phyloP scores from a whole-genome alignment of 2,888 invertebrate species.

The Drosophila birchii region DNA sequence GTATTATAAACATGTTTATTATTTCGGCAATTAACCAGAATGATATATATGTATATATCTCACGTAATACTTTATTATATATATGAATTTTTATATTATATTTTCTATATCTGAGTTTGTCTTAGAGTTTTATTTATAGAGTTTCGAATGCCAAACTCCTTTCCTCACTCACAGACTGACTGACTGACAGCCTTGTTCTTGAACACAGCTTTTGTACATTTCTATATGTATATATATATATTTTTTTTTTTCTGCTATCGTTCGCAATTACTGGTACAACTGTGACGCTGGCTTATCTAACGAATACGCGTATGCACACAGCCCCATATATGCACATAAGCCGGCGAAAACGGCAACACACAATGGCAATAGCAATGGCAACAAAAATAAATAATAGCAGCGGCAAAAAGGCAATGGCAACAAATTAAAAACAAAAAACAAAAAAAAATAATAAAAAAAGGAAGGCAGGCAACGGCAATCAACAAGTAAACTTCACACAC shows the following conservation, averaged over 20 bases:
- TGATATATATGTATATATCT: neutral
- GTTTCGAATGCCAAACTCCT: constrained; percentile 14
- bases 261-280: constrained; percentile 5
- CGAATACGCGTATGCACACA: constrained; percentile 35
- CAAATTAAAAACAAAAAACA: constrained; percentile 14
- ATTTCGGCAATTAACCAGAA: neutral
- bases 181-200: constrained; percentile 9
- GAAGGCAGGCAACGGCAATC: constrained; percentile 33
- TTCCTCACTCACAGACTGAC: neutral
- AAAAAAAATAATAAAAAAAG: neutral
- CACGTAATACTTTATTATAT: neutral
- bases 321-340: constrained; percentile 31
- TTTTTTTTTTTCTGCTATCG: constrained; percentile 3
- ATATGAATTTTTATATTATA: neutral
- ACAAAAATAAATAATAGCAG: constrained; percentile 13
- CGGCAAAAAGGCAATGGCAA: constrained; percentile 5
- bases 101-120: neutral
- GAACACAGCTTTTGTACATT: neutral
- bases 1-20: neutral
- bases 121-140: neutral
- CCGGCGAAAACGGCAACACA: constrained; percentile 25
- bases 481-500: constrained; percentile 38
- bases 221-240: neutral
- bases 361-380: constrained; percentile 15
- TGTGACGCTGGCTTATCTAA: constrained; percentile 38